Evolutionary conservation across 1,140 invertebrate species (phyloP).

Genomic region (Palaemon carinicauda): DNA sequence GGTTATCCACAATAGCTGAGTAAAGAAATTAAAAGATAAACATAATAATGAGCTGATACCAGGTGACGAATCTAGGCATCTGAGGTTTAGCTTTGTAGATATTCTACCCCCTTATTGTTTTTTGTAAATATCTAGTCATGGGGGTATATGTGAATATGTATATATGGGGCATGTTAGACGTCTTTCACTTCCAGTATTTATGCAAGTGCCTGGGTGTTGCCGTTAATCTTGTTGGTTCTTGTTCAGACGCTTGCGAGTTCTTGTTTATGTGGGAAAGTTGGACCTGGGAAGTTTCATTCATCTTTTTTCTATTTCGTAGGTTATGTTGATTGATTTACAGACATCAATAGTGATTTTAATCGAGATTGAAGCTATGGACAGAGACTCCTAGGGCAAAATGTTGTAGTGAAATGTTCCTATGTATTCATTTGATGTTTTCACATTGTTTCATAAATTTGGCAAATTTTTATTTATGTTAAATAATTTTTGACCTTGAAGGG

Average conservation of each 20-base stretch:
- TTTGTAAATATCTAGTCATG: constrained; percentile 34
- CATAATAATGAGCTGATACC: background rate
- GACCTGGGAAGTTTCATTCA: constrained; percentile 15
- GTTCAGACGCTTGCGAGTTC: constrained; percentile 26
- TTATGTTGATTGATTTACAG: too few relatives aligned
- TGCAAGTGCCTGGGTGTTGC: constrained; percentile 52
- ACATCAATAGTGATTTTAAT: too few relatives aligned
- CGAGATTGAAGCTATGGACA: too few relatives aligned
- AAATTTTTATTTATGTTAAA: constrained; percentile 33
- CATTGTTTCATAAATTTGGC: too few relatives aligned
- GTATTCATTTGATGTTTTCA: too few relatives aligned
- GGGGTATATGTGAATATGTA: constrained; percentile 36
- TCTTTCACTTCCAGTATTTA: constrained; percentile 47
- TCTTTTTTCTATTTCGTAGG: background rate
- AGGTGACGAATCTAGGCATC: too few relatives aligned
- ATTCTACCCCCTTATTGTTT: background rate
- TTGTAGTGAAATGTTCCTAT: too few relatives aligned
- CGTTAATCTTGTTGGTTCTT: constrained; percentile 49
- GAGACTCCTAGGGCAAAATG: too few relatives aligned
- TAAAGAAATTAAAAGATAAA: background rate
- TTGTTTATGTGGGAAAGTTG: background rate
- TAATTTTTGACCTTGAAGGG: background rate
- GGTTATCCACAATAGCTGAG: background rate
- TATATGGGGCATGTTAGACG: constrained; percentile 29
- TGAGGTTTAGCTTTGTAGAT: background rate